Evolutionary conservation across 2,888 invertebrate species (phyloP).

Genomic region (Polydrusus tereticollis): DNA sequence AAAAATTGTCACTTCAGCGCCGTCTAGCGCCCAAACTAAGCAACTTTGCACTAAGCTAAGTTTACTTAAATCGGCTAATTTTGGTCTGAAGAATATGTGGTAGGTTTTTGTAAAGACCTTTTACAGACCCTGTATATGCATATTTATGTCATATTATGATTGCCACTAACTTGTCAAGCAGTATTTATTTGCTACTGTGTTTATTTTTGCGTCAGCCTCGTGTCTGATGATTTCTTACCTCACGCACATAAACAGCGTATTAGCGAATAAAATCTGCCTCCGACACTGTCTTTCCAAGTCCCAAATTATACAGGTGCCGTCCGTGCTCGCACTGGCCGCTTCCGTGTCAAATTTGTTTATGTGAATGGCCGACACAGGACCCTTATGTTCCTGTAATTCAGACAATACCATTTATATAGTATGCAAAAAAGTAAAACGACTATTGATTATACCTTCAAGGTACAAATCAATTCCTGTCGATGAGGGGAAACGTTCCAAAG

Average conservation of each 20-base stretch:
- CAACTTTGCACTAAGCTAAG: no score
- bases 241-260: constrained; percentile 86
- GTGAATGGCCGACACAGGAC: constrained; percentile 85
- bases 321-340: constrained; percentile 90
- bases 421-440: not conserved
- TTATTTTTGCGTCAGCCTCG: no score
- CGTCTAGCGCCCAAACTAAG: no score
- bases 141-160: no score
- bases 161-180: no score
- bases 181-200: no score
- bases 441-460: constrained; percentile 72
- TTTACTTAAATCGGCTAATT: no score
- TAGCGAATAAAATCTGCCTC: constrained; percentile 88
- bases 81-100: no score
- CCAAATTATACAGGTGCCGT: constrained; percentile 96
- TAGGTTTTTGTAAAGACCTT: no score
- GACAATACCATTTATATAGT: not conserved
- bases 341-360: constrained; percentile 83
- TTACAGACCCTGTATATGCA: no score
- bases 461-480: constrained; percentile 77
- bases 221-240: constrained; percentile 36
- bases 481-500: constrained; percentile 82
- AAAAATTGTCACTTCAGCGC: no score
- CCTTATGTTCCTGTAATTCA: constrained; percentile 80
- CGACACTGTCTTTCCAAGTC: constrained; percentile 80